Evolutionary conservation across 2,888 invertebrate species (phyloP).

Genomic region (Tinea trinotella): DNA sequence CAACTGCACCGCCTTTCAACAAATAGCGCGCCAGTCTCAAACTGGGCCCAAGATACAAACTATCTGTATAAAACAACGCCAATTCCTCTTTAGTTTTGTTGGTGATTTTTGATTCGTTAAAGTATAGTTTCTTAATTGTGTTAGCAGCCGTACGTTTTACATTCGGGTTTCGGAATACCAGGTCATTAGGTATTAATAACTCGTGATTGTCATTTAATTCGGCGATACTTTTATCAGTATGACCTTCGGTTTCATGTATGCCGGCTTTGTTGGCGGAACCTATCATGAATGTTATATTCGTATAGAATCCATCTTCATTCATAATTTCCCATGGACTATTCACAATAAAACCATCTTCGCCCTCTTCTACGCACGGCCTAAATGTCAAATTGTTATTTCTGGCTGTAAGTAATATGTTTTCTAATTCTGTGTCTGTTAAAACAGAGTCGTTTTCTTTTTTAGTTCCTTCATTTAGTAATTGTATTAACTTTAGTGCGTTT

Average conservation of each 20-base stretch:
- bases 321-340: conserved; percentile 41
- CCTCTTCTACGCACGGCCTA: conserved; percentile 41
- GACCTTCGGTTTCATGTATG: conserved; percentile 34
- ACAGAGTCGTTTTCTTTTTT: conserved; percentile 23
- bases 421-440: conserved; percentile 23
- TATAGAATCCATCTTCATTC: conserved; percentile 25
- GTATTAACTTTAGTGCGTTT: conserved; percentile 36
- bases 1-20: conserved; percentile 43
- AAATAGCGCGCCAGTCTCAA: conserved; percentile 41
- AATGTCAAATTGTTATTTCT: conserved; percentile 29
- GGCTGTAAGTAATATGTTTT: conserved; percentile 29
- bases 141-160: conserved; percentile 28
- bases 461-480: conserved; percentile 42
- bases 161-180: conserved; percentile 32
- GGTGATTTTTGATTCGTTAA: conserved; percentile 33
- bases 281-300: conserved; percentile 37
- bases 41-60: conserved; percentile 40
- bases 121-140: conserved; percentile 39
- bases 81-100: conserved; percentile 29
- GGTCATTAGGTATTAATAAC: conserved; percentile 40
- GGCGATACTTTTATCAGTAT: conserved; percentile 30
- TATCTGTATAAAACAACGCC: conserved; percentile 43
- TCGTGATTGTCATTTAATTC: conserved; percentile 34
- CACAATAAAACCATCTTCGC: conserved; percentile 32
- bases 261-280: conserved; percentile 48